Conservation (phyloP, 30 jellyfish, hydroid and myxozoan species). For the Aurelia sp. region DNA sequence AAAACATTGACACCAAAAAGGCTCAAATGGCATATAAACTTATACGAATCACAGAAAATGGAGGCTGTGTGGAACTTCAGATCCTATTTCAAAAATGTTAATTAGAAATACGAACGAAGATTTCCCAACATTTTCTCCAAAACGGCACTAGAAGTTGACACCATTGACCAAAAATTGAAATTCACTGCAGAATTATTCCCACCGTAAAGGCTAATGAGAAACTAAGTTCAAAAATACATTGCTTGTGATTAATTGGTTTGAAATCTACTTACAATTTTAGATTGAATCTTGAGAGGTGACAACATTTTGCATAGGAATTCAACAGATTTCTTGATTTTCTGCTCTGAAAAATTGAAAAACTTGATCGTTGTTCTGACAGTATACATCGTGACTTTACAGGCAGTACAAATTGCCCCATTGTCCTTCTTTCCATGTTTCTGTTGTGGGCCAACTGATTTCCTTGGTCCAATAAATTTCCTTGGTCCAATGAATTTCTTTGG, state of each 20-base stretch:
- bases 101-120: too few species aligned
- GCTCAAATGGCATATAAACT: too few species aligned
- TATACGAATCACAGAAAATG: too few species aligned
- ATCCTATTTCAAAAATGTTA: too few species aligned
- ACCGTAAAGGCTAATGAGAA: too few species aligned
- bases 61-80: too few species aligned
- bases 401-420: background rate
- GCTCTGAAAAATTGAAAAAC: slow-evolving; percentile 26
- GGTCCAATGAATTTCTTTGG: background rate
- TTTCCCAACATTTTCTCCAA: too few species aligned
- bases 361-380: background rate
- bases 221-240: too few species aligned
- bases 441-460: background rate
- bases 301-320: slow-evolving; percentile 29
- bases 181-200: too few species aligned
- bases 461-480: background rate
- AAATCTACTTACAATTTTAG: slow-evolving; percentile 20
- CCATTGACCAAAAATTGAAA: too few species aligned
- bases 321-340: slow-evolving; percentile 9
- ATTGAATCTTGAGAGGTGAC: slow-evolving; percentile 47
- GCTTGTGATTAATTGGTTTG: background rate
- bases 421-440: background rate
- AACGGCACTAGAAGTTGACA: too few species aligned
- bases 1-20: too few species aligned
- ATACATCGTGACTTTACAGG: slow-evolving; percentile 20